A percentile compares a stretch with the other conserved stretches of the same genome.
phyloP scores from a whole-genome alignment of 2,797 vertebrate species.

The Platyrinchus mystaceus region DNA sequence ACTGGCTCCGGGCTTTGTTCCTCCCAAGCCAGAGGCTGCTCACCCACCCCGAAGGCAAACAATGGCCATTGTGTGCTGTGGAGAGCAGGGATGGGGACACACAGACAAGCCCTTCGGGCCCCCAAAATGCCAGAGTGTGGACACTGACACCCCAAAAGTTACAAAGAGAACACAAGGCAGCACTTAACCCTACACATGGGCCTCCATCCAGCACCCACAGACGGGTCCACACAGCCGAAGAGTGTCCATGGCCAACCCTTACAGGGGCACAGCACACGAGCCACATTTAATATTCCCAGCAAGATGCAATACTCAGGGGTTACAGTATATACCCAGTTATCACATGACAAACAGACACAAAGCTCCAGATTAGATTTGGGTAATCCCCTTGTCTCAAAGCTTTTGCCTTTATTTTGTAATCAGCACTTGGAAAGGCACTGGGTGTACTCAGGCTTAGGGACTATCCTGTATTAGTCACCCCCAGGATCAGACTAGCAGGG shows the following conservation, averaged over 20 bases:
- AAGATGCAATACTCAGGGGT: not conserved
- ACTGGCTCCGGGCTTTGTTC: conserved; percentile 55
- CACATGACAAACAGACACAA: not conserved
- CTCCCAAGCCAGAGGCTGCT: conserved; percentile 55
- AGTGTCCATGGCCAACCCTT: not conserved
- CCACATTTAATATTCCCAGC: accelerated
- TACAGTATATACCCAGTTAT: not conserved
- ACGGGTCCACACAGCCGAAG: accelerated
- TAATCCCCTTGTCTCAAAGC: conserved; percentile 42
- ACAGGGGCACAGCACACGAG: not conserved
- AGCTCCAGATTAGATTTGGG: not conserved
- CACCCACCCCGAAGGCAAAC: conserved; percentile 57
- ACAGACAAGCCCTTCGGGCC: accelerated
- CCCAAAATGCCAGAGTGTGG: not conserved
- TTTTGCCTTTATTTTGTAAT: conserved; percentile 35
- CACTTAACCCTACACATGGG: accelerated
- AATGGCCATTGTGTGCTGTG: not conserved
- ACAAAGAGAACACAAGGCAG: not conserved
- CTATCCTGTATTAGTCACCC: conserved; percentile 49
- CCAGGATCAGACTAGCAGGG: not conserved
- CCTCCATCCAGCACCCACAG: not conserved
- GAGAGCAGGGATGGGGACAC: not conserved
- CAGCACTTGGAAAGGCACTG: not conserved
- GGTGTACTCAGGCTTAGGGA: not conserved
- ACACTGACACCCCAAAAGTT: not conserved